Conservation (phyloP, 2,797 vertebrate genomes). For the Eutrigla gurnardus region DNA sequence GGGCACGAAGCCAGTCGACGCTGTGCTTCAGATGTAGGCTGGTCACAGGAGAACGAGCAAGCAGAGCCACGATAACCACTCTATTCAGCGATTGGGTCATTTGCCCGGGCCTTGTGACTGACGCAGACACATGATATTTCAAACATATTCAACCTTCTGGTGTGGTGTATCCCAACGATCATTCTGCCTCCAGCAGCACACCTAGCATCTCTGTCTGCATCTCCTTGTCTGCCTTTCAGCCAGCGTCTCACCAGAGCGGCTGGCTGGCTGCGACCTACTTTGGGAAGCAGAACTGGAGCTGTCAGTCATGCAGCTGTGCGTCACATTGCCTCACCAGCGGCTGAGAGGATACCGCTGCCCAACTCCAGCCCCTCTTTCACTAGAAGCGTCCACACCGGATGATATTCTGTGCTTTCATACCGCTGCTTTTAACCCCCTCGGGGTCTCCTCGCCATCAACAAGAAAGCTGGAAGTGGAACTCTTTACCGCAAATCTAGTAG, state of each 20-base stretch:
- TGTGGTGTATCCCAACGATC: neutral
- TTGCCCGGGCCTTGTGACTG: conserved; percentile 2
- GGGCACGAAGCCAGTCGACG: neutral
- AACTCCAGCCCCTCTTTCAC: conserved; percentile 46
- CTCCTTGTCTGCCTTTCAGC: conserved; percentile 35
- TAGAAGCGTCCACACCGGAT: conserved; percentile 18
- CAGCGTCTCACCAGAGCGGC: conserved; percentile 56
- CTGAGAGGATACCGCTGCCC: conserved; percentile 43
- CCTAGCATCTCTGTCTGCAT: conserved; percentile 24
- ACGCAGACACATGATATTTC: conserved; percentile 1
- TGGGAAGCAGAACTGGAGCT: conserved; percentile 63
- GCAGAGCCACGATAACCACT: neutral
- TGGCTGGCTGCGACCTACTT: conserved; percentile 72
- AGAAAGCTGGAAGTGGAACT: conserved; percentile 6
- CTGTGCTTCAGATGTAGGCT: conserved; percentile 1
- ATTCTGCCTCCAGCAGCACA: neutral
- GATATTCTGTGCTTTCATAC: conserved; percentile 15
- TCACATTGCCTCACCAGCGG: conserved; percentile 50
- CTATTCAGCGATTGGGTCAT: conserved; percentile 4
- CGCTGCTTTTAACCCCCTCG: neutral
- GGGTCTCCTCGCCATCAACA: conserved; percentile 27
- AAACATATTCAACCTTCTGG: neutral
- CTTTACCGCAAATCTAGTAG: conserved; percentile 12
- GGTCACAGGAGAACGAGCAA: neutral
- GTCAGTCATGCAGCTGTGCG: conserved; percentile 71